Evolutionary conservation across 2,797 vertebrate genomes (phyloP).

Genomic region (Neostethus bicornis): DNA sequence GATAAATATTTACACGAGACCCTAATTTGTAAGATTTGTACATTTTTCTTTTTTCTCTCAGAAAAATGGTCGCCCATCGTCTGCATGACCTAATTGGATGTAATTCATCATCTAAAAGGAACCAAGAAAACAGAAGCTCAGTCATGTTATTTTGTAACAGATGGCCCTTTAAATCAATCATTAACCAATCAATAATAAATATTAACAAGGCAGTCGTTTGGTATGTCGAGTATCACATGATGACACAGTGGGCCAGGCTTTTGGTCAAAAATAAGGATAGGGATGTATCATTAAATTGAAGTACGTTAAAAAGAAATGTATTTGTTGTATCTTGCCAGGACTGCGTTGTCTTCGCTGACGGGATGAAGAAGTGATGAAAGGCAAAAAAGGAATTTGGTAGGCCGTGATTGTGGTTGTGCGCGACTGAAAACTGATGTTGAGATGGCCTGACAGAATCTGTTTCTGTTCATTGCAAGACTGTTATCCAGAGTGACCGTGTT

Average conservation of each 20-base stretch:
- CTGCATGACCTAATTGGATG: slow-evolving; percentile 53
- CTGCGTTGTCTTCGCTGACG: slow-evolving; percentile 41
- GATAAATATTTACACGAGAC: slow-evolving; percentile 38
- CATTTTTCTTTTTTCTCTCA: slow-evolving; percentile 11
- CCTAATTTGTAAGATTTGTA: slow-evolving; percentile 21
- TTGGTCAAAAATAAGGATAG: slow-evolving; percentile 55
- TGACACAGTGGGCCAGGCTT: slow-evolving; percentile 29
- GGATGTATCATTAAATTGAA: slow-evolving; percentile 20
- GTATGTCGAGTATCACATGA: slow-evolving; percentile 54
- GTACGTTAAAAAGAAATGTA: slow-evolving; percentile 36
- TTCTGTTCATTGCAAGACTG: slow-evolving; percentile 74
- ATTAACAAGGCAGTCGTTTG: slow-evolving; percentile 31
- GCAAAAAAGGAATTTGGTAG: slow-evolving; percentile 51
- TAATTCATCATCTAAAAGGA: slow-evolving; percentile 48
- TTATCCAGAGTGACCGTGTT: slow-evolving; percentile 78
- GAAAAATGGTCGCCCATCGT: slow-evolving; percentile 33
- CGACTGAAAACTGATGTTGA: slow-evolving; percentile 71
- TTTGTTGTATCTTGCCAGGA: slow-evolving; percentile 48
- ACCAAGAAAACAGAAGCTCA: slow-evolving; percentile 22
- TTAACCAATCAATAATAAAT: slow-evolving; percentile 71
- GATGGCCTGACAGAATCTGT: slow-evolving; percentile 77
- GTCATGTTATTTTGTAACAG: slow-evolving; percentile 53
- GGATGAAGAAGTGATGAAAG: slow-evolving; percentile 46
- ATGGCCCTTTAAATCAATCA: slow-evolving; percentile 75
- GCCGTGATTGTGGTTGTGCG: slow-evolving; percentile 54